Percentiles rank a stretch among this genome's conserved stretches.
These are phyloP conservation scores for Tryphoninae sp. DNA, from an alignment of 2,888 invertebrate genomes.

Conservation along the genomic window DNA sequence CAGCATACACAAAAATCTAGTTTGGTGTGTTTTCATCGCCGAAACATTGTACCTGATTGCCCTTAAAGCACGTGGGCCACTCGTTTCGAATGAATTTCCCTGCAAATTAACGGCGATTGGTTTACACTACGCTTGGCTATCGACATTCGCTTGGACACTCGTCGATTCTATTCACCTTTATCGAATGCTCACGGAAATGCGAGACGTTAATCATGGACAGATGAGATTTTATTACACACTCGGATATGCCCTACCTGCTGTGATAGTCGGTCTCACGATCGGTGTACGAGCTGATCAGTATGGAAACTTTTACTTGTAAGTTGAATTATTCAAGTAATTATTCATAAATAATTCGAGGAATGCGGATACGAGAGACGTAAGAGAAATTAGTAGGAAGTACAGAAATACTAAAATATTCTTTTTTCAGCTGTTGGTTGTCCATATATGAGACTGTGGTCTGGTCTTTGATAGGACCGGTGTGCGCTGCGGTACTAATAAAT, in stretches of 20 bases:
- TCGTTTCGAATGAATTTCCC: constrained; percentile 92
- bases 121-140: constrained; percentile 96
- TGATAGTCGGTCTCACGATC: constrained; percentile 94
- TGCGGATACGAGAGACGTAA: not conserved
- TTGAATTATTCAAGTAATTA: constrained; percentile 69
- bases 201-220: constrained; percentile 97
- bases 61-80: constrained; percentile 90
- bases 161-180: constrained; percentile 96
- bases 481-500: constrained; percentile 89
- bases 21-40: constrained; percentile 94
- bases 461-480: constrained; percentile 96
- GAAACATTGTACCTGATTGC: constrained; percentile 94
- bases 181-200: constrained; percentile 96
- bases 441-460: constrained; percentile 96
- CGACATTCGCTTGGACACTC: constrained; percentile 95
- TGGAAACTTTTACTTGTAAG: constrained; percentile 96
- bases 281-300: constrained; percentile 97
- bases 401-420: constrained; percentile 32
- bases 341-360: too few species aligned
- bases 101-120: constrained; percentile 95
- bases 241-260: constrained; percentile 96
- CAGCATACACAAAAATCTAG: constrained; percentile 95
- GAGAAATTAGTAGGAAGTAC: too few species aligned
- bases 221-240: constrained; percentile 95
- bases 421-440: constrained; percentile 95